Conservation (phyloP, 1,140 invertebrate species). For the Trichonephila inaurata region DNA sequence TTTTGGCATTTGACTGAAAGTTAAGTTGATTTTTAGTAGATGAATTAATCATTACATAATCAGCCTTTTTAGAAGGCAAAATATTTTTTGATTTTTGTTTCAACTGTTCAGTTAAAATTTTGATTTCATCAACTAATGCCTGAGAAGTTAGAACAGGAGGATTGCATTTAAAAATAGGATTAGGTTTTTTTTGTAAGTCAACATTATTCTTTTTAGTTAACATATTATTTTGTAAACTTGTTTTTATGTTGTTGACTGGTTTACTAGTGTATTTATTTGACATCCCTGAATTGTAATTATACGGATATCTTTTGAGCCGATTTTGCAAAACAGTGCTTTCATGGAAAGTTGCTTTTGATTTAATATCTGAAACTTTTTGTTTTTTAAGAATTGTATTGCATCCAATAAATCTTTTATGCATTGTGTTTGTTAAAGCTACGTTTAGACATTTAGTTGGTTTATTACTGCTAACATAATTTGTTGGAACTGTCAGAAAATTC, state of each 20-base stretch:
- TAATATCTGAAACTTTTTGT: background rate
- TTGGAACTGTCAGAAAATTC: background rate
- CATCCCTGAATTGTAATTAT: background rate
- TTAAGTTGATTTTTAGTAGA: no score
- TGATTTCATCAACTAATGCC: background rate
- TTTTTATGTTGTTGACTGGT: background rate
- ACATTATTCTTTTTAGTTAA: background rate
- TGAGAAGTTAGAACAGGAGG: background rate
- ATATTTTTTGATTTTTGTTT: background rate
- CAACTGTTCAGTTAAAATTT: background rate
- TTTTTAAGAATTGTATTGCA: no score
- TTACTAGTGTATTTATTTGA: background rate
- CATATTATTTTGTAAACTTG: background rate
- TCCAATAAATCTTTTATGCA: no score
- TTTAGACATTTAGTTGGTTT: background rate
- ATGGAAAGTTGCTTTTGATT: background rate
- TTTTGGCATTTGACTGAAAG: no score
- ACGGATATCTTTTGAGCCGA: background rate
- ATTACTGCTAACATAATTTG: background rate
- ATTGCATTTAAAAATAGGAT: background rate
- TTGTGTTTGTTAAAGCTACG: background rate
- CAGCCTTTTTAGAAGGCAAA: background rate
- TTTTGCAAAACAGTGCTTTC: background rate
- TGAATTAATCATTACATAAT: no score
- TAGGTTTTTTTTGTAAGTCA: background rate